Evolutionary conservation across 2,888 invertebrate species (phyloP), one percentile per base, ranked within the genome.

Genomic region (Dasysyrphus tricinctus): DNA sequence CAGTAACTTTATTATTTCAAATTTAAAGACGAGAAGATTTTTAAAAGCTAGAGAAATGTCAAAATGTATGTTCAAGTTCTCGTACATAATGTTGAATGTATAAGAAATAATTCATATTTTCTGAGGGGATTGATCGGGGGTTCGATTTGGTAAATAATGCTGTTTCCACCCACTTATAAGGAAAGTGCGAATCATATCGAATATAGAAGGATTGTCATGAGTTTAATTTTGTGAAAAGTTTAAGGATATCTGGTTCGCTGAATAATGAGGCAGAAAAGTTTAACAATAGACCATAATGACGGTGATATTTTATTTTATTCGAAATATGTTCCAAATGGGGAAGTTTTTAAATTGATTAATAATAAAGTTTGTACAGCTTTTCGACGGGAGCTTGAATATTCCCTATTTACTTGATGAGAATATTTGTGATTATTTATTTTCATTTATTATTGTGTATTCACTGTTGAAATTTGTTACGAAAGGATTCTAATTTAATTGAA

Each of bases 201-300:
- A 6, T 6, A 1, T 14, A 14, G 42, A 42, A 42, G 39, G 39
- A 39, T 14, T 39, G 4, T 39, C 4, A 39, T 9, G 4, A 12
- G 14, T 42, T 5, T 14, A 5, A 14, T 14, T 42, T 0, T 42
- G 14, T 4, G 6, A 42, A 42, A 42, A 11, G 12, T 14, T 14
- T 2, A 0, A 39, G 14, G 14, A 42, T 14, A 42, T 14, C 14
- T 5, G 12, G 5, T 61, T 76, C 65, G 32, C 32, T 39, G 72
- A 34, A 51, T 72, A 81, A 65, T 77, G 57, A 72, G 56, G 72
- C 39, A 44, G 16, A 57, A 77, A 81, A 72, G 39, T 76, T 76
- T 74, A 51, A 51, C 51, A 51, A 24, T 51, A 51, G 51, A 2
- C 51, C 51, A 51, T 12, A 51, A 51, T 51, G 51, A 51, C 51